A percentile compares a stretch with the other conserved stretches of the same genome.
These are phyloP conservation scores for Andrena camellia DNA, from an alignment of 2,888 invertebrate species.

Conservation along the genomic window DNA sequence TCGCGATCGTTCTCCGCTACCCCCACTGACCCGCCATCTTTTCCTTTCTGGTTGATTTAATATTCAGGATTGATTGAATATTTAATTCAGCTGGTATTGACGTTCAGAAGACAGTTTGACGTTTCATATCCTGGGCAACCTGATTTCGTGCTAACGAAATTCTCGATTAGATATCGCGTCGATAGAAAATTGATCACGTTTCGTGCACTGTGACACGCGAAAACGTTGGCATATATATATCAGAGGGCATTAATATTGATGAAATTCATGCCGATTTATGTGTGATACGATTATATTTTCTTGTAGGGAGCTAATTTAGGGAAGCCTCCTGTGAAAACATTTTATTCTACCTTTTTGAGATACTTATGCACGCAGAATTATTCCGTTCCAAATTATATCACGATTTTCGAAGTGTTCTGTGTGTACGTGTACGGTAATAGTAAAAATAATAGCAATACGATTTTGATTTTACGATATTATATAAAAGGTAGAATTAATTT, in stretches of 20 bases:
- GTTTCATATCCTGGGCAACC: conserved; percentile 19
- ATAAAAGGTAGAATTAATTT: too few relatives aligned
- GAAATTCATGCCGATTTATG: background rate
- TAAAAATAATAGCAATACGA: too few relatives aligned
- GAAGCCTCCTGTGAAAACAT: too few relatives aligned
- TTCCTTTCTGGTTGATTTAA: conserved; percentile 22
- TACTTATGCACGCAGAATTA: too few relatives aligned
- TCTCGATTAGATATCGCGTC: conserved; percentile 6
- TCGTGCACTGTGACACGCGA: background rate
- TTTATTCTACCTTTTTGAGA: too few relatives aligned
- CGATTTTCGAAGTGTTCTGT: too few relatives aligned
- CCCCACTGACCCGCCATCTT: background rate
- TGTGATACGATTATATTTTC: too few relatives aligned
- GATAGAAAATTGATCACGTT: conserved; percentile 7
- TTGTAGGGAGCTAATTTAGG: too few relatives aligned
- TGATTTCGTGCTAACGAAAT: conserved; percentile 3
- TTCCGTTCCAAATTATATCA: too few relatives aligned
- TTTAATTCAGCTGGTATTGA: conserved; percentile 40
- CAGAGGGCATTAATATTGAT: background rate
- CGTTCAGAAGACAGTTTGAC: conserved; percentile 19
- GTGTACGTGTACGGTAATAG: too few relatives aligned
- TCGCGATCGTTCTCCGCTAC: background rate
- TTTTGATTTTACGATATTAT: too few relatives aligned
- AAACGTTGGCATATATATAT: background rate
- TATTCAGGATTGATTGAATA: conserved; percentile 53